Evolutionary conservation across 2,888 invertebrate genomes (phyloP).

Genomic region (Drosophila limbata): DNA sequence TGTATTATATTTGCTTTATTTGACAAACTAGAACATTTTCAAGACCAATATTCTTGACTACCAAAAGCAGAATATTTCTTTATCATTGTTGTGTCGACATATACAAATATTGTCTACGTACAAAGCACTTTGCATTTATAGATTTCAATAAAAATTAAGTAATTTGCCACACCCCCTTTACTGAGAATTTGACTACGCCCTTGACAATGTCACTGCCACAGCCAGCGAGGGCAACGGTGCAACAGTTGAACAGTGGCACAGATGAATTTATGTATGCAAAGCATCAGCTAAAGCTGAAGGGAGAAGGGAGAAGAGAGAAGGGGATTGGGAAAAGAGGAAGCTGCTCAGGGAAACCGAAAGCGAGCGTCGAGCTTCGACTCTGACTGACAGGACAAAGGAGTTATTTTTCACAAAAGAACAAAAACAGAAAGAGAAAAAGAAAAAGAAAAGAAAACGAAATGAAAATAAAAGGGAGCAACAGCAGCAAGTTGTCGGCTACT

Average conservation of each 20-base stretch:
- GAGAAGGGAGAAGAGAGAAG: conserved; percentile 4
- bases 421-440: conserved; percentile 64
- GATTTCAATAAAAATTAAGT: not conserved
- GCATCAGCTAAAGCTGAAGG: conserved; percentile 57
- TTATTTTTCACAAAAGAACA: conserved; percentile 80
- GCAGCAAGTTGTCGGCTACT: conserved; percentile 36
- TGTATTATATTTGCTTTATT: no score
- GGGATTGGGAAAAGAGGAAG: conserved; percentile 5
- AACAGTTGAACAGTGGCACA: conserved; percentile 61
- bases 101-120: no score
- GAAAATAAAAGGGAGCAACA: conserved; percentile 20
- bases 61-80: no score
- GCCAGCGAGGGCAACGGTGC: conserved; percentile 13
- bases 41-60: no score
- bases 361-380: conserved; percentile 38
- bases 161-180: not conserved
- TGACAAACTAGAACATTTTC: no score
- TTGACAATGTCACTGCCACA: not conserved
- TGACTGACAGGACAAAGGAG: conserved; percentile 84
- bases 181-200: not conserved
- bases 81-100: no score
- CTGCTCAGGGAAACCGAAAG: conserved; percentile 69
- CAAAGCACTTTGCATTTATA: no score
- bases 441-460: conserved; percentile 35
- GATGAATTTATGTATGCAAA: conserved; percentile 85